These are phyloP conservation scores for Stigmatopora nigra DNA, from an alignment of 2,113 vertebrate genomes.

Conservation along the genomic window DNA sequence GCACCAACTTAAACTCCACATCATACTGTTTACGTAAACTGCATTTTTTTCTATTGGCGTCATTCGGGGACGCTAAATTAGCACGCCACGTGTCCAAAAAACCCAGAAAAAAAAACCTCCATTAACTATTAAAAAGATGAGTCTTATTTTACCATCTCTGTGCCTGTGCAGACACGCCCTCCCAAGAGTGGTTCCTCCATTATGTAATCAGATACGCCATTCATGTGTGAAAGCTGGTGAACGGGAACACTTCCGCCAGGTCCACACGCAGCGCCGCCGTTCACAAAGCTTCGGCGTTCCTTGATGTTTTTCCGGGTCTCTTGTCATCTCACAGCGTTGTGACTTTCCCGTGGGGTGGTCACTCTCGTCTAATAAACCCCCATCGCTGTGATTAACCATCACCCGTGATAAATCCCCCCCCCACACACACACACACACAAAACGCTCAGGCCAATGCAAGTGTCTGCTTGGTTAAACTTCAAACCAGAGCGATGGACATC, in stretches of 20 bases:
- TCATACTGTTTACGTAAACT: too few species aligned
- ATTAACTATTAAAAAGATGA: slow-evolving; percentile 46
- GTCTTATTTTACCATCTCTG: slow-evolving; percentile 24
- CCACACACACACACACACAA: too few species aligned
- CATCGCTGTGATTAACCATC: slow-evolving; percentile 56
- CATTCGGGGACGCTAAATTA: background rate
- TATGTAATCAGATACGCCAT: slow-evolving; percentile 51
- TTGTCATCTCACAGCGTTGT: slow-evolving; percentile 3
- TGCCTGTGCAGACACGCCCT: slow-evolving; percentile 37
- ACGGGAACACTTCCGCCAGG: slow-evolving; percentile 10
- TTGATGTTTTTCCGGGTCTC: background rate
- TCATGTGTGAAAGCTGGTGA: slow-evolving; percentile 31
- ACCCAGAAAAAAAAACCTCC: slow-evolving; percentile 2
- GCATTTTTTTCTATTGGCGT: background rate
- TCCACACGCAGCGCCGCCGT: slow-evolving; percentile 5
- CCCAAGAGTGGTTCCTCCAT: slow-evolving; percentile 35
- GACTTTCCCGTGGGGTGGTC: slow-evolving; percentile 53
- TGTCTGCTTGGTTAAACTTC: slow-evolving; percentile 51
- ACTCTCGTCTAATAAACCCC: slow-evolving; percentile 47
- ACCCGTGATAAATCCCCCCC: slow-evolving; percentile 33
- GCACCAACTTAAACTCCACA: background rate
- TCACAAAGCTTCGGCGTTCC: background rate
- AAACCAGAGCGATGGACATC: slow-evolving; percentile 19
- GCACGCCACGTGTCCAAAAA: background rate
- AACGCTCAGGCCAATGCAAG: slow-evolving; percentile 29